Base-by-base conservation (phyloP, 2,797 vertebrate genomes). In the Hipposideros larvatus region DNA sequence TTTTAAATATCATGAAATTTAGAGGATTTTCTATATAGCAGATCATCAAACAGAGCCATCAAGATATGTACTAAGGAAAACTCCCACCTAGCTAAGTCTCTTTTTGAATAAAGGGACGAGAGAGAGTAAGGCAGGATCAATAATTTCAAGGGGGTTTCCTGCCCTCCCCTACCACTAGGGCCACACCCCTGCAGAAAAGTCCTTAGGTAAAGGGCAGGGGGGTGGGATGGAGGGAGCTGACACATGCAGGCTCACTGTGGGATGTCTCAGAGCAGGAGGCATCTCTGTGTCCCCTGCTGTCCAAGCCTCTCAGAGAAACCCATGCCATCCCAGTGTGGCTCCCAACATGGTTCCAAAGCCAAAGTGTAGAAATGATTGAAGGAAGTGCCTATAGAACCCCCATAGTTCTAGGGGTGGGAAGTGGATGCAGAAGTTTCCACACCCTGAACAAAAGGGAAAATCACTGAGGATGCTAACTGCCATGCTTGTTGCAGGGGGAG, bases 1-100 rank as follows among this genome's bases (percentile, higher is more conserved):
- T 31, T 82, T 79, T 73, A 77, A 87, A 74, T 73, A 87, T 10
- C n/a, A 82, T 13, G 18, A 57, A 94, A 21, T 96, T 70, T 77
- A 18, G 55, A 94, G 66, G 4, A n/a, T 26, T 65, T 86, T 61
- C 34, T 86, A 28, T 34, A 18, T 13, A 53, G 53, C 11, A 43
- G 41, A 73, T 88, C 28, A 59, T 26, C 28, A 87, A 22, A 3
- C 41, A 53, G 22, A 75, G 24, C 68, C 79, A 31, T 48, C 18
- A 55, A 86, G n/a, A 55, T n/a, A 51, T 0, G 1, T 18, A 19
- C 51, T 46, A 66, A 77, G 57, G 66, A 74, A 92, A 68, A 34
- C 16, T 55, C 31, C 22, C 19, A 11, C 3, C 24, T n/a, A 51
- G 5, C 61, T 83, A 78, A 73, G 55, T 31, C 31, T 85, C 5